phyloP scores from a whole-genome alignment of 2,113 vertebrate species.

The Eonycteris spelaea region DNA sequence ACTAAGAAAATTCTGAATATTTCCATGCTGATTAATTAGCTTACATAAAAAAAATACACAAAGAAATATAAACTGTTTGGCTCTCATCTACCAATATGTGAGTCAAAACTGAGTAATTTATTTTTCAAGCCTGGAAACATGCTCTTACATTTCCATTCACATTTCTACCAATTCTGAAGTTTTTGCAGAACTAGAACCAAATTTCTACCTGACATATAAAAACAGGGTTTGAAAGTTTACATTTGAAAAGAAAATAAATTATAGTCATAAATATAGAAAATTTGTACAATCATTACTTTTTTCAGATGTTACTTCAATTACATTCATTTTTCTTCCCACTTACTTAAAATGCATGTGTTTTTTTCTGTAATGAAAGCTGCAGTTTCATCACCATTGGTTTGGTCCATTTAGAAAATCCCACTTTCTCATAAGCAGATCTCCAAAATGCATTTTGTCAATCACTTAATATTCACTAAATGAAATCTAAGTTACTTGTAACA shows the following conservation, averaged over 20 bases:
- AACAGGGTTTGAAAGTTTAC: background rate
- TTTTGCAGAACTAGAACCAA: background rate
- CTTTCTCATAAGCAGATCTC: constrained; percentile 39
- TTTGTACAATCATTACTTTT: background rate
- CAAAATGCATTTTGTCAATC: constrained; percentile 53
- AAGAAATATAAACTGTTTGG: background rate
- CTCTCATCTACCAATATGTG: background rate
- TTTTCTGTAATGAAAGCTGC: constrained; percentile 1
- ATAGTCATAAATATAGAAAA: constrained; percentile 10
- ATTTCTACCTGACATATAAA: background rate
- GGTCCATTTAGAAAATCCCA: background rate
- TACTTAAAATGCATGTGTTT: background rate
- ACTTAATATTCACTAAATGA: constrained; percentile 71
- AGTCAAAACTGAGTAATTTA: background rate
- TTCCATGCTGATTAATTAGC: background rate
- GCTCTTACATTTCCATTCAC: background rate
- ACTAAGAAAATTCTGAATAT: background rate
- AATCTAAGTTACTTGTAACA: constrained; percentile 56
- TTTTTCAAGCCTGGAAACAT: background rate
- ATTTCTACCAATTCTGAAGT: background rate
- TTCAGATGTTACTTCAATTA: background rate
- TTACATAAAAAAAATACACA: background rate
- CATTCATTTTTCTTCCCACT: background rate
- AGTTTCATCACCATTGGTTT: background rate
- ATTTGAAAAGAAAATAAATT: background rate